These are phyloP conservation scores for Xiphorhynchus elegans DNA, from an alignment of 2,113 vertebrate species.

Conservation along the genomic window DNA sequence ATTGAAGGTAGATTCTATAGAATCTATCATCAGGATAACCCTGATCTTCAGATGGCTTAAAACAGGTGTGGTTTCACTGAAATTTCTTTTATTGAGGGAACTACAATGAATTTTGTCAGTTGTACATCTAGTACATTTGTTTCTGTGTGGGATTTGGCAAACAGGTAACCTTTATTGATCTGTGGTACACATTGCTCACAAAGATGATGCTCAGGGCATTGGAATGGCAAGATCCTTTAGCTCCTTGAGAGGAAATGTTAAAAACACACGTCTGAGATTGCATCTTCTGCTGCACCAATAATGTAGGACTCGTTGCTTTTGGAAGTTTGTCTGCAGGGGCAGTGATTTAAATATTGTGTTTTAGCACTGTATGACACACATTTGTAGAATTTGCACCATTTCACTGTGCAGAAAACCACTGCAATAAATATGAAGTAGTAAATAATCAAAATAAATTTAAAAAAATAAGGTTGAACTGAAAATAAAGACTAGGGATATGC, in stretches of 20 bases:
- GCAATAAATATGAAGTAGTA: background rate
- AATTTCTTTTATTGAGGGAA: background rate
- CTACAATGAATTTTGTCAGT: fast-evolving
- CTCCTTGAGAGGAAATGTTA: background rate
- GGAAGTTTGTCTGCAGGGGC: background rate
- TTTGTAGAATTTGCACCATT: background rate
- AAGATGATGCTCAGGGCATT: background rate
- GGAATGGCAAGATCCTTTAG: background rate
- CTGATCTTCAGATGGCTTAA: background rate
- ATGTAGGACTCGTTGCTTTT: background rate
- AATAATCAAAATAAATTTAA: background rate
- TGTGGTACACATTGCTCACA: fast-evolving
- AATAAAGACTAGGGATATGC: background rate
- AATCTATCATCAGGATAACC: background rate
- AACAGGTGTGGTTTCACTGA: background rate
- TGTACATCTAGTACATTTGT: background rate
- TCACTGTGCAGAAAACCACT: background rate
- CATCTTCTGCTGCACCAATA: background rate
- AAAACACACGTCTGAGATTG: background rate
- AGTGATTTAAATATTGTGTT: background rate
- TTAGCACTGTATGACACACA: background rate
- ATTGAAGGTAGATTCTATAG: background rate
- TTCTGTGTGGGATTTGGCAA: background rate
- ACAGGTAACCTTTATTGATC: background rate
- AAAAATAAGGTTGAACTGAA: background rate